Evolutionary conservation across 1,140 invertebrate genomes (phyloP).

Genomic region (Wasmannia auropunctata): DNA sequence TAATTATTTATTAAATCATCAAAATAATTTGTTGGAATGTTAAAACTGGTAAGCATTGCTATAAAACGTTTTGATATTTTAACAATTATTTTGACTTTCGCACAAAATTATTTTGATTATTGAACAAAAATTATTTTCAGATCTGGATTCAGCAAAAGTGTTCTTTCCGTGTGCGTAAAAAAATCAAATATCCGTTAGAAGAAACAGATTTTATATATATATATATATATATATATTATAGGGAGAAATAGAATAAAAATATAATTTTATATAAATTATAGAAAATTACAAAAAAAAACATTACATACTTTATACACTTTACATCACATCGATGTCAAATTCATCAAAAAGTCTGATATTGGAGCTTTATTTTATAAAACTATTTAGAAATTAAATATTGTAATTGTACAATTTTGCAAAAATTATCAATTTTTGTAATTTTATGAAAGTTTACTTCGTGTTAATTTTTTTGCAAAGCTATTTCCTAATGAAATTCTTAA

Average conservation of each 20-base stretch:
- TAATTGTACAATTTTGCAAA: not conserved
- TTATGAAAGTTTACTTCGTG: not conserved
- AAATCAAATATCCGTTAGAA: not conserved
- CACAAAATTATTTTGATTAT: too few species aligned
- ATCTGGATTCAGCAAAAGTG: too few species aligned
- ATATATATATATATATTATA: not conserved
- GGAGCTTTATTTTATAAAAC: not conserved
- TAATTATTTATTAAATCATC: too few species aligned
- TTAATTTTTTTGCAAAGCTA: not conserved
- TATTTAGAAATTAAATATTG: not conserved
- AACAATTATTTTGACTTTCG: too few species aligned
- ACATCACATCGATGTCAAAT: not conserved
- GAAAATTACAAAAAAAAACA: not conserved
- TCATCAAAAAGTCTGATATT: not conserved
- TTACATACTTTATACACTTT: not conserved
- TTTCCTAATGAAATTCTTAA: not conserved
- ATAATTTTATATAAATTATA: not conserved
- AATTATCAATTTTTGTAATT: not conserved
- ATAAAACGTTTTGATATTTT: too few species aligned
- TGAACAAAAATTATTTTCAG: too few species aligned
- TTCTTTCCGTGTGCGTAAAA: too few species aligned
- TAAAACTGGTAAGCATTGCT: too few species aligned
- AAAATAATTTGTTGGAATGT: too few species aligned
- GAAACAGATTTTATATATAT: not conserved
- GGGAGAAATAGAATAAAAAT: not conserved